Evolutionary conservation across 2,113 vertebrate genomes (phyloP).

Genomic region (Crotalus helleri): DNA sequence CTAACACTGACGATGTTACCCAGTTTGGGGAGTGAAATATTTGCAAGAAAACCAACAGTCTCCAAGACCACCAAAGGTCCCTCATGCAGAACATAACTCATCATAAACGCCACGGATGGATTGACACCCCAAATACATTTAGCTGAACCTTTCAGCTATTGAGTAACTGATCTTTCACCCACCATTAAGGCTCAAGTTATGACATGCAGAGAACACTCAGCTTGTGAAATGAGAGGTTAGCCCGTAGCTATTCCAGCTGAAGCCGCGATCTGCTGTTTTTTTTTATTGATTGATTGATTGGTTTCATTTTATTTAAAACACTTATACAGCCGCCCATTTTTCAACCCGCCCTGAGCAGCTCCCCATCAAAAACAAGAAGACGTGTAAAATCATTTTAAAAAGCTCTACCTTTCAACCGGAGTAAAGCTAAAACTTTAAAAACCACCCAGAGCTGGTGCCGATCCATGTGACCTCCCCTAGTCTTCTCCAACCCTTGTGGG

Average conservation of each 20-base stretch:
- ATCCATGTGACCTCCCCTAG: background rate
- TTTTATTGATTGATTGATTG: background rate
- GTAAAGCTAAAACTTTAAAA: background rate
- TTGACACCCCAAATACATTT: constrained; percentile 4
- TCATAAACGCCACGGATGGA: constrained; percentile 50
- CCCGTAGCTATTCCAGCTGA: background rate
- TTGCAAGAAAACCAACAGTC: background rate
- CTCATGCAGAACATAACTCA: constrained; percentile 27
- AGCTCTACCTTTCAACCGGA: background rate
- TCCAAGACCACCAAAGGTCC: background rate
- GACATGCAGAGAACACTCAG: background rate
- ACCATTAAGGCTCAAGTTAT: background rate
- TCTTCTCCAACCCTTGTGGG: background rate
- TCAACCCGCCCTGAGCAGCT: background rate
- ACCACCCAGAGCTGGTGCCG: background rate
- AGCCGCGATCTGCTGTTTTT: background rate
- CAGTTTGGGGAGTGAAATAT: background rate
- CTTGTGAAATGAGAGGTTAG: background rate
- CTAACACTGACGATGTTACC: background rate
- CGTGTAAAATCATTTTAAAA: background rate
- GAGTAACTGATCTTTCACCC: constrained; percentile 33
- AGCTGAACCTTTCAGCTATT: constrained; percentile 43
- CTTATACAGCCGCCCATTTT: background rate
- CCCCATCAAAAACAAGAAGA: background rate
- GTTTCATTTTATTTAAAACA: background rate